A percentile compares a stretch with the other conserved stretches of the same genome.
phyloP scores from a whole-genome alignment of 2,113 vertebrate genomes.

The Eublepharis macularius region DNA sequence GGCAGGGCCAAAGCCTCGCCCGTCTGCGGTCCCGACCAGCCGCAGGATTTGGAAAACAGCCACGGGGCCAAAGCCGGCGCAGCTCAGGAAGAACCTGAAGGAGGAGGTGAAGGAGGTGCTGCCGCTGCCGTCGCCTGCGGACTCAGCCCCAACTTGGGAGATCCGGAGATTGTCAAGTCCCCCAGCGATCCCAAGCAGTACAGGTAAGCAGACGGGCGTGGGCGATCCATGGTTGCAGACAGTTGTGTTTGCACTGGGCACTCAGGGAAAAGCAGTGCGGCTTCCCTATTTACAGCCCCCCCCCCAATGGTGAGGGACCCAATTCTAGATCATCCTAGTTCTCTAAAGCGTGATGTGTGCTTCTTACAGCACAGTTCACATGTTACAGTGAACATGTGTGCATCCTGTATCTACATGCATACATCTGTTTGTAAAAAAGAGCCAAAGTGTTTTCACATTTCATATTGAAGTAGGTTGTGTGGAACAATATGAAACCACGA shows the following conservation, averaged over 20 bases:
- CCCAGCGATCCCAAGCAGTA: conserved; percentile 96
- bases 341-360: too few species aligned
- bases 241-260: not conserved
- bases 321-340: too few species aligned
- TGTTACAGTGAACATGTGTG: too few species aligned
- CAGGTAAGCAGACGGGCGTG: conserved; percentile 75
- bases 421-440: too few species aligned
- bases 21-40: conserved; percentile 68
- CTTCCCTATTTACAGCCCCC: too few species aligned
- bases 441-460: too few species aligned
- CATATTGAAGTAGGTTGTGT: too few species aligned
- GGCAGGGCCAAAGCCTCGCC: conserved; percentile 71
- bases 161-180: conserved; percentile 86
- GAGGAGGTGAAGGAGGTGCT: conserved; percentile 12
- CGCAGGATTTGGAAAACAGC: conserved; percentile 55
- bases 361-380: too few species aligned
- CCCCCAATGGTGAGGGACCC: too few species aligned
- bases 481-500: too few species aligned
- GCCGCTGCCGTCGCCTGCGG: not conserved
- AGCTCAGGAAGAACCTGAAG: conserved; percentile 61
- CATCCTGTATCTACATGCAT: too few species aligned
- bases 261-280: not conserved
- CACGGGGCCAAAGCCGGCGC: conserved; percentile 67
- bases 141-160: conserved; percentile 71
- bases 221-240: too few species aligned